Conservation (phyloP, 2,888 invertebrate species). For the Dynastes tityus region DNA sequence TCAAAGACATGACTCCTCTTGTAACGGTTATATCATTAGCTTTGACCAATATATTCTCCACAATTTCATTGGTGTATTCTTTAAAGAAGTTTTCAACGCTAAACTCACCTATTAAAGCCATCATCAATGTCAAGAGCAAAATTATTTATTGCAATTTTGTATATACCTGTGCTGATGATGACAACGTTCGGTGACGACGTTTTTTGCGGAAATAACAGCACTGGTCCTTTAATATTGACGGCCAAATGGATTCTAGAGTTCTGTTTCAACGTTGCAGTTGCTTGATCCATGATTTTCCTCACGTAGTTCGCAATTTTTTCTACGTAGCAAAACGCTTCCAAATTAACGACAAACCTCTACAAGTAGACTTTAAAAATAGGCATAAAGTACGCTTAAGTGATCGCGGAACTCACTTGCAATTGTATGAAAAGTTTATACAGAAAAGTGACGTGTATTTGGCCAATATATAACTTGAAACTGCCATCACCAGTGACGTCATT, state of each 20-base stretch:
- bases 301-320: constrained; percentile 59
- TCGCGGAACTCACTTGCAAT: constrained; percentile 73
- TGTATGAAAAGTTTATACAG: constrained; percentile 78
- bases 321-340: constrained; percentile 65
- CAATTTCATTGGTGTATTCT: constrained; percentile 71
- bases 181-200: constrained; percentile 84
- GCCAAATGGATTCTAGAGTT: constrained; percentile 67
- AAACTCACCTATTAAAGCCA: constrained; percentile 76
- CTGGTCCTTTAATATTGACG: constrained; percentile 77
- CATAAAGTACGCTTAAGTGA: background rate
- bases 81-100: constrained; percentile 85
- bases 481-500: constrained; percentile 78
- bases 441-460: constrained; percentile 81
- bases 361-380: constrained; percentile 36
- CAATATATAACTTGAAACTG: constrained; percentile 79
- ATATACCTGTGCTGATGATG: constrained; percentile 81
- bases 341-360: constrained; percentile 66
- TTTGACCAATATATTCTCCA: constrained; percentile 82
- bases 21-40: constrained; percentile 80
- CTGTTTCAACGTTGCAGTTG: constrained; percentile 66
- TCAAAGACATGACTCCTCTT: constrained; percentile 81
- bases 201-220: constrained; percentile 84
- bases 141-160: constrained; percentile 50
- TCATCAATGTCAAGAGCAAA: background rate
- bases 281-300: constrained; percentile 58